These are phyloP conservation scores for Amiota mariae DNA, from an alignment of 2,888 invertebrate genomes.

Conservation along the genomic window DNA sequence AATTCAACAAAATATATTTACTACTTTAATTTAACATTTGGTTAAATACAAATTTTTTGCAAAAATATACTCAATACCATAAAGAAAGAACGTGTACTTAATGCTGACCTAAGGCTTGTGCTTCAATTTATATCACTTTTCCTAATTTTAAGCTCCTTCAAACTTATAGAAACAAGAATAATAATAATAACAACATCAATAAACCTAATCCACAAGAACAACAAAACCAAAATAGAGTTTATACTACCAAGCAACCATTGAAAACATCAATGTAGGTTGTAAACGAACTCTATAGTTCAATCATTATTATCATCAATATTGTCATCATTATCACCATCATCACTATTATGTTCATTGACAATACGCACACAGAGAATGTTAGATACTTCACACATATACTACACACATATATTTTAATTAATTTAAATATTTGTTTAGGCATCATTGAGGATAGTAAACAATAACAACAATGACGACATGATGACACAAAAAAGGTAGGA, in stretches of 20 bases:
- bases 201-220: no score
- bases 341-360: neutral
- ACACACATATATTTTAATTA: conserved; percentile 60
- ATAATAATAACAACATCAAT: no score
- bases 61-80: no score
- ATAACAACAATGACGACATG: neutral
- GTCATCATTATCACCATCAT: neutral
- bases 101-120: neutral
- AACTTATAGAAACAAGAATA: no score
- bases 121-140: neutral
- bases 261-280: no score
- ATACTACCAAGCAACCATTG: no score
- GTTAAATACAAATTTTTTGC: no score
- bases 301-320: neutral
- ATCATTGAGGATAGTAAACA: neutral
- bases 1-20: no score
- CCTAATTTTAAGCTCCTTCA: neutral
- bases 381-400: conserved; percentile 51
- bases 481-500: neutral
- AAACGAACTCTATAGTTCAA: no score
- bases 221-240: no score
- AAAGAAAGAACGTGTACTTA: no score
- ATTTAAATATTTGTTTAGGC: conserved; percentile 43
- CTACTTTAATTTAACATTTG: no score
- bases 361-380: neutral